These are phyloP conservation scores for Cyphomyrmex costatus DNA, from an alignment of 1,140 invertebrate species.

Conservation along the genomic window DNA sequence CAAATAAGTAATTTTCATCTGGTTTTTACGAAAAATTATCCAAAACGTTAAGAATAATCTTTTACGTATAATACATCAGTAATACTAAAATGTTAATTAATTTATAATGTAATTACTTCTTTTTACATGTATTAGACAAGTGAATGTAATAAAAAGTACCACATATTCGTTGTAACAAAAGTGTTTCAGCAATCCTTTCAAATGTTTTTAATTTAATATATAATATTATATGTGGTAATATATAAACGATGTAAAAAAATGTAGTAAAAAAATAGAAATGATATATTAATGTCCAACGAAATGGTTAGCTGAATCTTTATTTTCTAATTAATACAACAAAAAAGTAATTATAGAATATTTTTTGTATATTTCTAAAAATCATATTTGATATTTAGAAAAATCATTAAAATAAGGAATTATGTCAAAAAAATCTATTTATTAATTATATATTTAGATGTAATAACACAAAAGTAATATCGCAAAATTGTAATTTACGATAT, in stretches of 20 bases:
- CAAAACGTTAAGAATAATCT: background rate
- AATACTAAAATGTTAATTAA: background rate
- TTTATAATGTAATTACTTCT: background rate
- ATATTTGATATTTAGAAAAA: constrained; percentile 13
- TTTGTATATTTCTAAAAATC: background rate
- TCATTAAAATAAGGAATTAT: background rate
- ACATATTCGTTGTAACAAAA: background rate
- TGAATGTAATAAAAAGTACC: background rate
- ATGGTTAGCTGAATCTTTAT: background rate
- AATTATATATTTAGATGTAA: background rate
- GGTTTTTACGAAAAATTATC: background rate
- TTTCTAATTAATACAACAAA: constrained; percentile 15
- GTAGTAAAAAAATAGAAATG: background rate
- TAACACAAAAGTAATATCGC: background rate
- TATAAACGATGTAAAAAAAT: background rate
- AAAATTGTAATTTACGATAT: background rate
- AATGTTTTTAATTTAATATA: constrained; percentile 15
- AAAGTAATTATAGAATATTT: constrained; percentile 1
- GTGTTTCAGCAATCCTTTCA: background rate
- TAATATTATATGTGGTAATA: background rate
- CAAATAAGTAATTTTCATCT: background rate
- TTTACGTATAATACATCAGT: background rate
- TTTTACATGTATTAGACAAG: background rate
- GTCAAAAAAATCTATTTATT: background rate
- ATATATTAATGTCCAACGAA: background rate